Evolutionary conservation across 2,113 vertebrate species (phyloP), one percentile per base, ranked within the genome.

Genomic region (Triplophysa dalaica): DNA sequence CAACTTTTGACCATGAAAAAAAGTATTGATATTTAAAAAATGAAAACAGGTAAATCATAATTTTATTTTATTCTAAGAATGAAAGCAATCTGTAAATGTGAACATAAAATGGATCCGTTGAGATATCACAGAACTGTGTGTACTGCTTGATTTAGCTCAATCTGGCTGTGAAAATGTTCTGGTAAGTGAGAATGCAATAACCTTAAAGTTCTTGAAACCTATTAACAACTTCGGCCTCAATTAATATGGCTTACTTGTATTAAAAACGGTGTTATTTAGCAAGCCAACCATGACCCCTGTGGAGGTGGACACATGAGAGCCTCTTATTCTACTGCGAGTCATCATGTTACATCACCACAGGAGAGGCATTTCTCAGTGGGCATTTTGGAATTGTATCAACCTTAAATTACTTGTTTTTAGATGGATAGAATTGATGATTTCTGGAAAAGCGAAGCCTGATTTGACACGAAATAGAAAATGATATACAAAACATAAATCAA

Each of bases 241-340:
- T 70, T 52, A 54, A 29, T 54, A 54, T 70, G 24, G 17, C 33
- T 22, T 33, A 54, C 22, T 54, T 17, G 19, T 19, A 38, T 43
- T 74, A 43, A 72, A 11, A 73, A 8, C 11, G 60, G 54, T 73
- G 54, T 17, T 73, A 73, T 73, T 73, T 41, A 41, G 70, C 33
- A 33, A 61, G 56, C n/a, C n/a, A 19, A 10, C 26, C 70, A 8
- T 74, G 38, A 74, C 70, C 54, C 33, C 56, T 61, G 70, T 74
- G 70, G 33, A 74, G 56, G 56, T 16, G 70, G 70, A 17, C 9
- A 5, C 29, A 22, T 16, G 70, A 61, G 38, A 61, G 56, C 7
- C 7, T 61, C n/a, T 61, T 21, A 73, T 73, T 73, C 33, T 1
- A 58, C 19, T 21, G 17, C 1, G 52, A 21, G 8, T 10, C n/a